Percentiles rank a stretch among this genome's conserved stretches.
Conservation (phyloP, 2,113 vertebrate species). For the Chamaetylas fuelleborni region DNA sequence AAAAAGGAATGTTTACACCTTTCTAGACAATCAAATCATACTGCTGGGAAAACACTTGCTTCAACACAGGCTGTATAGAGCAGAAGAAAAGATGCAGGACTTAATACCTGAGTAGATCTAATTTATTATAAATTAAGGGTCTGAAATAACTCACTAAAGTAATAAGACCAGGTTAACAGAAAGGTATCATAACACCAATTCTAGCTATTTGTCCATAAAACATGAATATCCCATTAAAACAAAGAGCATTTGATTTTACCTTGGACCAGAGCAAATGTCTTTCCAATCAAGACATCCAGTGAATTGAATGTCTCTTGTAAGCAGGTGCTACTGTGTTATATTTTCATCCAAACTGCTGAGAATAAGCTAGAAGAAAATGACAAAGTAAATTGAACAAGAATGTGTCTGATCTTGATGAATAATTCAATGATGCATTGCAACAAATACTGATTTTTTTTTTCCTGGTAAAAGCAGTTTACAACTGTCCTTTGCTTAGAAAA, state of each 20-base stretch:
- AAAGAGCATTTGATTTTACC: conserved; percentile 37
- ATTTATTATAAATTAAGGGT: not conserved
- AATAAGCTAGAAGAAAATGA: conserved; percentile 69
- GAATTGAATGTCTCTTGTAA: conserved; percentile 62
- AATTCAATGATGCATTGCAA: conserved; percentile 67
- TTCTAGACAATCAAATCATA: conserved; percentile 18
- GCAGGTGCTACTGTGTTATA: conserved; percentile 63
- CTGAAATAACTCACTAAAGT: conserved; percentile 11
- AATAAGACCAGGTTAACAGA: not conserved
- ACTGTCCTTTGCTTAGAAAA: conserved; percentile 66
- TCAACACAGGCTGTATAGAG: not conserved
- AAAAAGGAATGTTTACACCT: conserved; percentile 45
- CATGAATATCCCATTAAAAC: conserved; percentile 28
- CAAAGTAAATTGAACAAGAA: conserved; percentile 72
- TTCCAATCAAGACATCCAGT: conserved; percentile 55
- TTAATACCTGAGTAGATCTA: not conserved
- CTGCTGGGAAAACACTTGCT: conserved; percentile 21
- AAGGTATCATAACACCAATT: not conserved
- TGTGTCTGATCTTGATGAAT: conserved; percentile 68
- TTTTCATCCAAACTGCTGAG: conserved; percentile 65
- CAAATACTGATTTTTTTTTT: conserved; percentile 51
- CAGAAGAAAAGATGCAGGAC: not conserved
- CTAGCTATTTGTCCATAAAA: not conserved
- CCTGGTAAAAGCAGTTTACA: conserved; percentile 53
- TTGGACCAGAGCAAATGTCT: conserved; percentile 34